phyloP scores from a whole-genome alignment of 2,888 invertebrate genomes.

The Andrena marginata region DNA sequence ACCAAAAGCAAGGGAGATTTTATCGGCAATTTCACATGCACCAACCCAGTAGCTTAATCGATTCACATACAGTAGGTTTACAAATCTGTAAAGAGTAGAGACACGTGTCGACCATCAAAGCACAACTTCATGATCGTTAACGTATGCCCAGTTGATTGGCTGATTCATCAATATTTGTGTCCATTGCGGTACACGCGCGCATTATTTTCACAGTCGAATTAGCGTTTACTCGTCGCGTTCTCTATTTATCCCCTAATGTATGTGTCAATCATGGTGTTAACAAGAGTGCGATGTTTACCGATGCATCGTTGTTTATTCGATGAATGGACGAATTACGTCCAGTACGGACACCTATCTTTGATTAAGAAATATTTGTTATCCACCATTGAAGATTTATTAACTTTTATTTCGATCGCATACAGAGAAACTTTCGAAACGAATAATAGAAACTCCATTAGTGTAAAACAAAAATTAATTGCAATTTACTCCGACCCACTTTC shows the following conservation, averaged over 20 bases:
- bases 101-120: not conserved
- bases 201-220: conserved; percentile 19
- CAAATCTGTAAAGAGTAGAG: not conserved
- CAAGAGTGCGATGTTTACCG: not conserved
- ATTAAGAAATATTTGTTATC: not conserved
- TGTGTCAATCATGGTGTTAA: not conserved
- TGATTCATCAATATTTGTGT: not conserved
- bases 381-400: not conserved
- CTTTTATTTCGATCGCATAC: no score
- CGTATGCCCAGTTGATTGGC: not conserved
- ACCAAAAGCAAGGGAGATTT: no score
- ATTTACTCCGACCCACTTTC: not conserved
- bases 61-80: not conserved
- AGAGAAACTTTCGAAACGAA: not conserved
- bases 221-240: not conserved
- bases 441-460: not conserved
- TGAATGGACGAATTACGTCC: not conserved
- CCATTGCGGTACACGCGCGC: no score
- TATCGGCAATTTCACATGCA: no score
- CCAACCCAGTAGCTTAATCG: no score
- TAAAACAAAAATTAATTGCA: no score
- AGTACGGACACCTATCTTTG: not conserved
- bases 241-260: not conserved
- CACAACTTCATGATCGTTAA: not conserved
- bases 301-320: not conserved